Conservation (phyloP, 2,113 vertebrate genomes). For the Oplegnathus fasciatus region DNA sequence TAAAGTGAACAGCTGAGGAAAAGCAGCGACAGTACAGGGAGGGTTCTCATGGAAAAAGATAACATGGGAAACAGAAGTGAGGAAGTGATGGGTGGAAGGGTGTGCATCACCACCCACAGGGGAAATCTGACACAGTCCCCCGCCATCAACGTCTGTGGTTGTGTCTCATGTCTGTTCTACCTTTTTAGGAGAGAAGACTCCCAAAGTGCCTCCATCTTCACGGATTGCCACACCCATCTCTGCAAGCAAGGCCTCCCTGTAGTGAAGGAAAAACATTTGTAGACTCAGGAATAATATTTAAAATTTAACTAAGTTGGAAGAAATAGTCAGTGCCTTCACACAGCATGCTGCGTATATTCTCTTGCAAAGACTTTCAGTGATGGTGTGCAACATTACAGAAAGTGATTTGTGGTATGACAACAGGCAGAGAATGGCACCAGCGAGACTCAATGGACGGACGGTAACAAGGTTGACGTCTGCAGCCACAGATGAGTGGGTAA, state of each 20-base stretch:
- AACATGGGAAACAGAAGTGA: constrained; percentile 28
- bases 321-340: neutral
- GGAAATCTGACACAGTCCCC: constrained; percentile 2
- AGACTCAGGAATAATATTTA: neutral
- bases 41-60: constrained; percentile 30
- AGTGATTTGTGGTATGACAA: constrained; percentile 41
- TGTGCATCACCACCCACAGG: constrained; percentile 36
- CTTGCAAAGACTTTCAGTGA: neutral
- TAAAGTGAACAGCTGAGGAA: constrained; percentile 37
- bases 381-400: constrained; percentile 24
- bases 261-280: constrained; percentile 29
- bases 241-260: constrained; percentile 95
- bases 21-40: constrained; percentile 7
- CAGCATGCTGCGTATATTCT: neutral
- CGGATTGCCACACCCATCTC: constrained; percentile 99
- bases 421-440: constrained; percentile 41
- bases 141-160: neutral
- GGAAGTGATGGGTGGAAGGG: constrained; percentile 36
- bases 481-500: constrained; percentile 54
- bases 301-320: neutral
- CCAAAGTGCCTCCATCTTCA: constrained; percentile 97
- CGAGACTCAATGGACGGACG: constrained; percentile 20
- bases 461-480: constrained; percentile 37
- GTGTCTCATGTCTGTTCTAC: constrained; percentile 77
- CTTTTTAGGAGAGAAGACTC: constrained; percentile 99